Conservation (phyloP, 2,888 invertebrate genomes). For the Apodemia duryi region DNA sequence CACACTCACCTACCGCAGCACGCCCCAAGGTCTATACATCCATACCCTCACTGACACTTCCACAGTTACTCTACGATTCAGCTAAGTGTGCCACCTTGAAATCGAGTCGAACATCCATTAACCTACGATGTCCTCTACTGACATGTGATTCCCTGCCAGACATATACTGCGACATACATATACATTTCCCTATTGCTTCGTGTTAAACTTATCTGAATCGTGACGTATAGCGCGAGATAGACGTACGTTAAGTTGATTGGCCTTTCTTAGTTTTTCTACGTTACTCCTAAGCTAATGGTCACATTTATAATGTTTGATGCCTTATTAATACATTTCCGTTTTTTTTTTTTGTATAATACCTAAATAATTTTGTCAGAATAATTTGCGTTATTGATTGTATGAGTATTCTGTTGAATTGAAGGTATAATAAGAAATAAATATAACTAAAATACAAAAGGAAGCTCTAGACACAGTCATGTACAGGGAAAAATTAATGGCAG, state of each 20-base stretch:
- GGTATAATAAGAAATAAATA: too few relatives aligned
- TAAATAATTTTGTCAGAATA: too few relatives aligned
- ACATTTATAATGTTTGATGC: too few relatives aligned
- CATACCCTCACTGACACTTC: slow-evolving; percentile 42
- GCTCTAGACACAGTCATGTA: too few relatives aligned
- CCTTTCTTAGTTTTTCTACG: background rate
- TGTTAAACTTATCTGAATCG: background rate
- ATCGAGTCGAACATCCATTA: too few relatives aligned
- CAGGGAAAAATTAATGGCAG: too few relatives aligned
- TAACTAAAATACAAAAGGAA: too few relatives aligned
- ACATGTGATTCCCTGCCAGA: background rate
- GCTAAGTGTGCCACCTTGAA: background rate
- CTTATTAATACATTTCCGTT: too few relatives aligned
- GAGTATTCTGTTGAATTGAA: too few relatives aligned
- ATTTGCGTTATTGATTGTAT: too few relatives aligned
- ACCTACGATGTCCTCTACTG: background rate
- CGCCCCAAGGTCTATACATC: slow-evolving; percentile 84
- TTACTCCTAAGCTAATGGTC: background rate
- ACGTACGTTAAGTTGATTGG: background rate
- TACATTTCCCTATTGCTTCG: background rate
- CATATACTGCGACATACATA: background rate
- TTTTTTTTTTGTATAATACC: too few relatives aligned
- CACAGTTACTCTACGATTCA: slow-evolving; percentile 4
- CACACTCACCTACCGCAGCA: slow-evolving; percentile 89
- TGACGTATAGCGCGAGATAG: background rate